phyloP scores from a whole-genome alignment of 2,888 invertebrate species.

The Zaprionus bogoriensis region DNA sequence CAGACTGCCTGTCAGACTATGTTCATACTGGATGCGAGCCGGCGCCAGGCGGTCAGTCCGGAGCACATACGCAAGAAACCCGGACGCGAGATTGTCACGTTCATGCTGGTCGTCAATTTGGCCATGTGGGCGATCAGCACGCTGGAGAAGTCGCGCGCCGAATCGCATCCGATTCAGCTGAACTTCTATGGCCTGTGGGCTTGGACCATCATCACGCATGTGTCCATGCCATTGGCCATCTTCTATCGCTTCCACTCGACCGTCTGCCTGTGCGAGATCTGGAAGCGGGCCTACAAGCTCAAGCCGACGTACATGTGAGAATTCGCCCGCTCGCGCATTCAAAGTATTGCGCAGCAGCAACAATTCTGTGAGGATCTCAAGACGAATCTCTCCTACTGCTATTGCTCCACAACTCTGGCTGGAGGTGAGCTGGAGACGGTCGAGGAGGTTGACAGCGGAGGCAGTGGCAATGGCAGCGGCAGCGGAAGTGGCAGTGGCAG shows the following conservation, averaged over 20 bases:
- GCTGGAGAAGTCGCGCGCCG: slow-evolving; percentile 94
- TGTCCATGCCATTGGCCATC: slow-evolving; percentile 95
- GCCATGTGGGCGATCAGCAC: slow-evolving; percentile 98
- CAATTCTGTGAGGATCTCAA: slow-evolving; percentile 81
- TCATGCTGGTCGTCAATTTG: slow-evolving; percentile 93
- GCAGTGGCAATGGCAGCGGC: slow-evolving; percentile 33
- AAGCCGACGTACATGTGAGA: slow-evolving; percentile 92
- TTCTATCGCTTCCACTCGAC: slow-evolving; percentile 98
- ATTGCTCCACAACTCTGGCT: slow-evolving; percentile 80
- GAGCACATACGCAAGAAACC: slow-evolving; percentile 94
- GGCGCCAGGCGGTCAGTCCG: slow-evolving; percentile 90
- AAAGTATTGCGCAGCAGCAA: slow-evolving; percentile 82
- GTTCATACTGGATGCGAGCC: slow-evolving; percentile 95
- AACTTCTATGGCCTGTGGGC: slow-evolving; percentile 97
- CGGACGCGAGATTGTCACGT: slow-evolving; percentile 96
- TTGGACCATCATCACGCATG: slow-evolving; percentile 97
- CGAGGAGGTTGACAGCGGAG: slow-evolving; percentile 76
- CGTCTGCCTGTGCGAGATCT: slow-evolving; percentile 97
- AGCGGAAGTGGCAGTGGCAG: slow-evolving; percentile 27
- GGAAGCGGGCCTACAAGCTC: slow-evolving; percentile 97
- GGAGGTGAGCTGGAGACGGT: slow-evolving; percentile 79
- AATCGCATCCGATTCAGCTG: slow-evolving; percentile 95
- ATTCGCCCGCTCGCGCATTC: slow-evolving; percentile 82
- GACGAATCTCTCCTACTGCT: slow-evolving; percentile 80
- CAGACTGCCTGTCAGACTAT: slow-evolving; percentile 96